These are phyloP conservation scores for Apoda limacodes DNA, from an alignment of 2,888 invertebrate genomes.

Conservation along the genomic window DNA sequence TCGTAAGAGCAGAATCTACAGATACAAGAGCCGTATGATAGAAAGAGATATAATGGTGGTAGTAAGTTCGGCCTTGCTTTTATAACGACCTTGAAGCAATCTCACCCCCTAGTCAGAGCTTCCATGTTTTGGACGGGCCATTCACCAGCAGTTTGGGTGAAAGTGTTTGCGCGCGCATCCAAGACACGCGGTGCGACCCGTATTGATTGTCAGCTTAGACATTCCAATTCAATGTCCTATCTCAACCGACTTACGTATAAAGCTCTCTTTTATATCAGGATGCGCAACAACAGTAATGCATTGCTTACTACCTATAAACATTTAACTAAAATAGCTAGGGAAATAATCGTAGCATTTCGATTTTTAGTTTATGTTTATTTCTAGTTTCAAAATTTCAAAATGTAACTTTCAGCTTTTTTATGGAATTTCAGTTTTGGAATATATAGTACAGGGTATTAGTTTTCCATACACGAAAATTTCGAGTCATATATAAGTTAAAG, in stretches of 20 bases:
- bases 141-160: conserved; percentile 49
- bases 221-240: conserved; percentile 37
- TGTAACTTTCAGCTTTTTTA: no score
- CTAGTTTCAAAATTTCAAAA: no score
- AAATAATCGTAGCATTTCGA: no score
- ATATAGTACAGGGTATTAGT: no score
- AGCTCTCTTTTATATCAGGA: no score
- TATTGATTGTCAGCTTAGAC: conserved; percentile 47
- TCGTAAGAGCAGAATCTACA: conserved; percentile 28
- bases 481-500: no score
- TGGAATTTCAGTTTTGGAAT: no score
- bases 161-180: conserved; percentile 55
- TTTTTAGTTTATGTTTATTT: no score
- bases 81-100: conserved; percentile 42
- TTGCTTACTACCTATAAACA: no score
- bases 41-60: conserved; percentile 42
- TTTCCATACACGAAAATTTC: no score
- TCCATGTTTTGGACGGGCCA: conserved; percentile 46
- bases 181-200: conserved; percentile 30
- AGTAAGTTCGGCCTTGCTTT: conserved; percentile 51
- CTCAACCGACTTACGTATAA: conserved; percentile 26
- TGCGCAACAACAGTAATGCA: no score
- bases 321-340: no score
- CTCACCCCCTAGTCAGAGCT: conserved; percentile 39
- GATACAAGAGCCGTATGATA: conserved; percentile 15